Evolutionary conservation across 2,888 invertebrate genomes (phyloP).

Genomic region (Micoletzkya japonica): DNA sequence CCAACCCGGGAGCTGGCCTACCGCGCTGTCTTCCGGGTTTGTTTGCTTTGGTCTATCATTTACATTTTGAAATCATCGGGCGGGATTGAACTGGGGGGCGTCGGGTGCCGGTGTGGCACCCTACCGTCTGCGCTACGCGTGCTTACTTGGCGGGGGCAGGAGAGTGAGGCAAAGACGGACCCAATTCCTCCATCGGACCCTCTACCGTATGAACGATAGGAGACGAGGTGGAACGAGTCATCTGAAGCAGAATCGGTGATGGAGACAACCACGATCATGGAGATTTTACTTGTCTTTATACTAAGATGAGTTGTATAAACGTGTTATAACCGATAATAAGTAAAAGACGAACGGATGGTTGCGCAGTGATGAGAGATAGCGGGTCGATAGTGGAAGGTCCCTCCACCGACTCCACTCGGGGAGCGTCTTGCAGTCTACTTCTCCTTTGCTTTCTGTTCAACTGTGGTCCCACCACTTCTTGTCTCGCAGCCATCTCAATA

Average conservation of each 20-base stretch:
- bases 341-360: neutral
- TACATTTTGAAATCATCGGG: conserved; percentile 27
- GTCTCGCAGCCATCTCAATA: too few relatives aligned
- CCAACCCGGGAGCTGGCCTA: conserved; percentile 3
- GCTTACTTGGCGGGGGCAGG: neutral
- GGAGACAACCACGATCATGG: neutral
- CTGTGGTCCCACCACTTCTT: too few relatives aligned
- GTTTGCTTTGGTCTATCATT: conserved; percentile 21
- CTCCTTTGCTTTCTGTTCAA: conserved; percentile 26
- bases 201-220: neutral
- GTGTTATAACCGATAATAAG: neutral
- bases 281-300: neutral
- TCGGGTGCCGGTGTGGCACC: neutral
- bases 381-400: conserved; percentile 17
- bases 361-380: conserved; percentile 4
- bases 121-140: conserved; percentile 21
- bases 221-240: conserved; percentile 12
- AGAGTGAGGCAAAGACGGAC: conserved; percentile 1
- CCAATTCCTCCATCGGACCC: neutral
- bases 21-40: conserved; percentile 23
- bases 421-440: conserved; percentile 17
- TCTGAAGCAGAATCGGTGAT: neutral
- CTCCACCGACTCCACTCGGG: neutral
- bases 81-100: conserved; percentile 14
- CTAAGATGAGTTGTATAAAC: neutral